A percentile compares a stretch with the other conserved stretches of the same genome.
These are phyloP conservation scores for Gryllus longicercus DNA, from an alignment of 2,888 invertebrate genomes.

Conservation along the genomic window DNA sequence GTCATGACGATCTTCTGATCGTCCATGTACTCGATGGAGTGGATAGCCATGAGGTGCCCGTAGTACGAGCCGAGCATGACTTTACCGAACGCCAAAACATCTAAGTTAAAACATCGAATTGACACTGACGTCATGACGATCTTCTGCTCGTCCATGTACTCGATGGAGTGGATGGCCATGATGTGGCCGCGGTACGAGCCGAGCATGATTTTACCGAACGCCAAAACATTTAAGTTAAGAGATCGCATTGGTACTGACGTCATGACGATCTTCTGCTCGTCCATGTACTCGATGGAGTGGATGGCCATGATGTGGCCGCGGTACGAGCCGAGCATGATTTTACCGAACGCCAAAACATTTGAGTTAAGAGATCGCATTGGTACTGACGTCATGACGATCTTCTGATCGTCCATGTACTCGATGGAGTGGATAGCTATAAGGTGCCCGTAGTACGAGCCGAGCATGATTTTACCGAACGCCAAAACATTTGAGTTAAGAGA, in stretches of 20 bases:
- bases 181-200: constrained; percentile 70
- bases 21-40: constrained; percentile 63
- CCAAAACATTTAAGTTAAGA: no score
- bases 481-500: no score
- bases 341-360: no score
- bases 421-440: constrained; percentile 65
- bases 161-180: constrained; percentile 62
- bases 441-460: constrained; percentile 70
- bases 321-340: constrained; percentile 59
- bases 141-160: constrained; percentile 62
- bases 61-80: constrained; percentile 62
- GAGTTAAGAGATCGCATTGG: no score
- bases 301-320: constrained; percentile 69
- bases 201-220: constrained; percentile 46
- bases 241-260: constrained; percentile 51
- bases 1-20: constrained; percentile 64
- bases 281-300: constrained; percentile 63
- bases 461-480: constrained; percentile 43
- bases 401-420: constrained; percentile 61
- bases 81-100: no score
- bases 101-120: no score
- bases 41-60: constrained; percentile 68
- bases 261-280: constrained; percentile 62
- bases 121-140: constrained; percentile 63
- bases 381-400: constrained; percentile 64